Evolutionary conservation across 2,888 invertebrate species (phyloP), one percentile per base, ranked within the genome.

Genomic region (Sphecodes monilicornis): DNA sequence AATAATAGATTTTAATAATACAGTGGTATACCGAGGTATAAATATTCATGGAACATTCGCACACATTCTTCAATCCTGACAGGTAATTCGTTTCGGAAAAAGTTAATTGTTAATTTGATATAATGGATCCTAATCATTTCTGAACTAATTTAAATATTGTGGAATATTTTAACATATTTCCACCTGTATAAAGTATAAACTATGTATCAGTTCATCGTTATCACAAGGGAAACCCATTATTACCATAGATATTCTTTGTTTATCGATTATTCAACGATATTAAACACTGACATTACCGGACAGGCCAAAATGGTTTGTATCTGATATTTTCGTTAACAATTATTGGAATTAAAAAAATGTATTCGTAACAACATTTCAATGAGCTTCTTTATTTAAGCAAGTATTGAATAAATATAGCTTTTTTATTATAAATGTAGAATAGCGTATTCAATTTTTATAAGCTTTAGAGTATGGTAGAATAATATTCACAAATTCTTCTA

Each of bases 1-100:
- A 66, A 36, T 36, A 66, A 66, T 36, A 11, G 32, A 36, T 36
- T 36, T 36, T 22, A 66, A 66, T 66, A 66, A 66, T 66, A 66
- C 36, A 66, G 36, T 5, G 18, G 18, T n/a, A 22, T 4, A 36
- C 10, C 22, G 36, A 3, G 66, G 10, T 36, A 36, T 66, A 66
- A 66, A 66, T 66, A 66, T 66, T 66, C 66, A 66, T 36, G 36
- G 22, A 10, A 22, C 36, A 22, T 22, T 36, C 66, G 22, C 36
- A 22, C 22, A 36, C 66, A 66, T 66, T 22, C 66, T 36, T 60
- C 29, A 60, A 60, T 18, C 22, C 22, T 36, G 66, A 66, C 66
- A 66, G 66, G 66, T 36, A 32, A 66, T 66, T 66, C 36, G 10
- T 36, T 36, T 11, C 22, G 8, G 32, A 36, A 66, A 66, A 66